phyloP scores from a whole-genome alignment of 2,888 invertebrate genomes.

The Caenorhabditis japonica region DNA sequence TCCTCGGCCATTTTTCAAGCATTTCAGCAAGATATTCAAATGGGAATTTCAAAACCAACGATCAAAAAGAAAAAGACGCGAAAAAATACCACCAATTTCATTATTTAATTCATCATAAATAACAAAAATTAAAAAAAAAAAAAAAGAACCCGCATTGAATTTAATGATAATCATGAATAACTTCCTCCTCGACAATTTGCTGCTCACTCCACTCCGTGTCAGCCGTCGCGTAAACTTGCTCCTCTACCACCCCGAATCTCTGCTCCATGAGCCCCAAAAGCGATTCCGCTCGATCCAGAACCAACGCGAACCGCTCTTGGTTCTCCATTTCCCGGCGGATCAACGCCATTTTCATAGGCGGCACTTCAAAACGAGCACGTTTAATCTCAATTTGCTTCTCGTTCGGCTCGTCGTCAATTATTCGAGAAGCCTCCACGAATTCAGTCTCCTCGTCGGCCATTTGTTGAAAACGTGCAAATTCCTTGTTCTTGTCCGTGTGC shows the following conservation, averaged over 20 bases:
- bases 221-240: constrained; percentile 15
- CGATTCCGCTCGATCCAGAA: constrained; percentile 56
- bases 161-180: constrained; percentile 14
- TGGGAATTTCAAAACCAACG: too few species aligned
- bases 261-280: constrained; percentile 50
- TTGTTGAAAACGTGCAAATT: constrained; percentile 19
- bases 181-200: constrained; percentile 33
- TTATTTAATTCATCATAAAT: too few species aligned
- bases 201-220: constrained; percentile 20
- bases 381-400: neutral
- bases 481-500: constrained; percentile 14
- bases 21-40: too few species aligned
- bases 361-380: constrained; percentile 20
- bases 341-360: constrained; percentile 20
- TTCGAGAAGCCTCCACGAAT: constrained; percentile 49
- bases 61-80: too few species aligned
- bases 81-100: too few species aligned
- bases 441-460: constrained; percentile 35
- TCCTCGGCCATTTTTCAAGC: too few species aligned
- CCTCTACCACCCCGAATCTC: constrained; percentile 18
- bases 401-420: too few species aligned
- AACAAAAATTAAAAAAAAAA: neutral
- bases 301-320: constrained; percentile 46
- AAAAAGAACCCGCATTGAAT: neutral
- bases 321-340: constrained; percentile 45